Evolutionary conservation across 1,140 invertebrate genomes (phyloP), one percentile per base, ranked within the genome.

Genomic region (Lepidostoma basale): DNA sequence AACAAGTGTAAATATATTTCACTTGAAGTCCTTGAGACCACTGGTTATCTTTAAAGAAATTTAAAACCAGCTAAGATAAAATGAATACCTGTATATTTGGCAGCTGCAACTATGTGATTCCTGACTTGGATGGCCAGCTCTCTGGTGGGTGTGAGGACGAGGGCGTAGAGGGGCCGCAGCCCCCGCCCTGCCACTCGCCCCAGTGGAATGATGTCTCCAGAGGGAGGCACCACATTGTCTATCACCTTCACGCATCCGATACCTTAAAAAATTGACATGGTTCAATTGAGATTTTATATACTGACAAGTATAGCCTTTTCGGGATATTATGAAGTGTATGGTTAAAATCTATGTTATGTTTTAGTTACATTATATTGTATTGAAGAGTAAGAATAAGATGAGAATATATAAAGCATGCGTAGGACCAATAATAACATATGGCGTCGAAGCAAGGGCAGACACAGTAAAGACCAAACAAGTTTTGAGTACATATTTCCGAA

Each of bases 81-180:
- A 69, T 56, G 73, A 23, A 30, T 75, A 84, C 89, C 86, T 28
- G 92, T 94, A 79, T 92, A 93, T 79, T 95, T 94, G 8, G 91
- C 88, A n/a, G 89, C 87, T 47, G 87, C 87, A 28, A 85, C 85
- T 14, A 98, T 78, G 83, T 98, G 96, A 75, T 92, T 88, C 75
- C 90, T 92, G 28, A 99, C 91, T 83, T 99, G 97, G 62, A 98
- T 88, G 0, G 96, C 97, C 49, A 99, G 82, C 79, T 99, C 97
- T 79, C 97, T 87, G 0, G 97, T 99, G 3, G 97, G 97, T 9
- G 96, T 96, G 26, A 99, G 76, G 67, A 99, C 90, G 4, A 99
- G 80, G 5, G 92, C 94, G 77, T 90, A 91, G 10, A 95, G 75
- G 1, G 88, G 87, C 62, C 86, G 85, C 40, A 73, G 30, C 23